Percentiles rank a stretch among this genome's conserved stretches.
Evolutionary conservation across 2,888 invertebrate genomes (phyloP).

Genomic region (Drosophila fungiperda): DNA sequence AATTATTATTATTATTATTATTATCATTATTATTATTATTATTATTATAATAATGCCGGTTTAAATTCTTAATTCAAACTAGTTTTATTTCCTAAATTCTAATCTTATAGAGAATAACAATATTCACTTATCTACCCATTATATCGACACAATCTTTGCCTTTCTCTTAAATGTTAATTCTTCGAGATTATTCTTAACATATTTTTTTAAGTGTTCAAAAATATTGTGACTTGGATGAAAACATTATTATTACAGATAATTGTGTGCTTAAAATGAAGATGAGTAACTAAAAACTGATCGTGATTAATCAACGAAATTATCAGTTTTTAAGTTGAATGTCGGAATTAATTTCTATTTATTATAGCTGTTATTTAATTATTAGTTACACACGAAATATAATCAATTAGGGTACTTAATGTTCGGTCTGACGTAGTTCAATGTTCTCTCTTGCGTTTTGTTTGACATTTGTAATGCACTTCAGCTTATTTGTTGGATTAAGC

Average conservation of each 20-base stretch:
- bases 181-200: background rate
- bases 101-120: background rate
- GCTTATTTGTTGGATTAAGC: conserved; percentile 21
- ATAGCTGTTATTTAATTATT: background rate
- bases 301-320: background rate
- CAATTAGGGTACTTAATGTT: conserved; percentile 15
- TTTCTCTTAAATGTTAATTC: background rate
- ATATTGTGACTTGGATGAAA: background rate
- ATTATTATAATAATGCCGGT: background rate
- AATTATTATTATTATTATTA: too few species aligned
- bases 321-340: background rate
- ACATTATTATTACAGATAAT: background rate
- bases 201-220: background rate
- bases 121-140: background rate
- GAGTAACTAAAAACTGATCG: conserved; percentile 7
- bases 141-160: background rate
- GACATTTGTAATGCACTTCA: conserved; percentile 25
- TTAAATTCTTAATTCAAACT: background rate
- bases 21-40: too few species aligned
- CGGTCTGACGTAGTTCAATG: conserved; percentile 7
- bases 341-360: background rate
- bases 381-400: background rate
- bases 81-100: background rate
- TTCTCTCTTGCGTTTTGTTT: conserved; percentile 20
- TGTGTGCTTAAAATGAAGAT: background rate